Base-by-base conservation (phyloP, 2,113 vertebrate species). In the Riparia riparia region DNA sequence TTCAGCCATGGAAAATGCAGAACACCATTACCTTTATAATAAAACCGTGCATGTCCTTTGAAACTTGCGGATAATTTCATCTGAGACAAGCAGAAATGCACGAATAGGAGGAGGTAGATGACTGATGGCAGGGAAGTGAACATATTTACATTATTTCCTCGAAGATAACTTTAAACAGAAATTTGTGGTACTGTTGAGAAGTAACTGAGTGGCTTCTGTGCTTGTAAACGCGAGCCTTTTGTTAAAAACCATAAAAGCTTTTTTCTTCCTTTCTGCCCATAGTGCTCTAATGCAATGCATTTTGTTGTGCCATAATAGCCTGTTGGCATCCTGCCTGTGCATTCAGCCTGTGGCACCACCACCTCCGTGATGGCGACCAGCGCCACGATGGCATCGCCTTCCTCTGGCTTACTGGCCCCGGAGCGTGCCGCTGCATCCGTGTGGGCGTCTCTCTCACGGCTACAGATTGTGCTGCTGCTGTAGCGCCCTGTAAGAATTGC, bases 401-500 rank as follows among this genome's bases (percentile, higher is more conserved):
- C 25, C 58, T 50, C 61, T 57, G 85, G n/a, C 60, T 82, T 73
- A 7, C 25, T 41, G 74, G 65, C 64, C 32, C 49, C 1, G 2
- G 49, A 24, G 54, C 0, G 2, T 15, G 5, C 32, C 1, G 0
- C 51, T 24, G 5, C 2, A 22, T 37, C 61, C 20, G 0, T 1
- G 25, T 6, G 13, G 37, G 34, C 60, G 28, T 45, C 24, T 80
- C 54, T 42, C 42, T 64, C 42, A 1, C 6, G 7, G 2, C 16
- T 22, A 3, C 32, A 65, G 42, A 53, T 44, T 0, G 32, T 54
- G 44, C 45, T 61, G 58, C 31, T 39, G 1, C 21, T n/a, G 32
- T 19, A n/a, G 41, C 4, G 16, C 51, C 66, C 19, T 0, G 0
- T 14, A 4, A 2, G 18, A 34, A 49, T 29, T 20, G 26, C 34